A percentile compares a stretch with the other conserved stretches of the same genome.
These are phyloP conservation scores for Agrochola circellaris DNA, from an alignment of 2,888 invertebrate genomes.

Conservation along the genomic window DNA sequence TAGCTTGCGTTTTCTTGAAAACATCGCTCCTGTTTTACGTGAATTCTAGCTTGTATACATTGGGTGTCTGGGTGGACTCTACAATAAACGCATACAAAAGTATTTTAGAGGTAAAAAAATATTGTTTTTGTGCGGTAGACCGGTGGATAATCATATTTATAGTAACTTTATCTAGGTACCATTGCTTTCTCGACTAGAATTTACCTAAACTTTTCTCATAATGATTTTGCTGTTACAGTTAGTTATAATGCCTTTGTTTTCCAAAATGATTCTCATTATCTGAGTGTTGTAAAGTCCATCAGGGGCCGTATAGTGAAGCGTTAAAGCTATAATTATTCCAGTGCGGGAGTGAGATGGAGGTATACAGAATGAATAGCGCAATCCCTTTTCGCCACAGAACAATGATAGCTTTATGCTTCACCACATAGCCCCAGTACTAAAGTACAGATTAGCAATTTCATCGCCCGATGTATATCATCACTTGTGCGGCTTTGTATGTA, in stretches of 20 bases:
- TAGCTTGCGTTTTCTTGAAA: neutral
- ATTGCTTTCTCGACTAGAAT: neutral
- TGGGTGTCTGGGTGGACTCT: neutral
- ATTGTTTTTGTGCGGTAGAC: neutral
- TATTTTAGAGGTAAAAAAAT: neutral
- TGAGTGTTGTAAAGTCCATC: neutral
- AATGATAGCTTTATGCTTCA: slow-evolving; percentile 40
- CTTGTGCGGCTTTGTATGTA: slow-evolving; percentile 60
- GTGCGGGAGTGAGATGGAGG: neutral
- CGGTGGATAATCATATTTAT: neutral
- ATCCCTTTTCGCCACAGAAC: slow-evolving; percentile 33
- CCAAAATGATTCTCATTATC: neutral
- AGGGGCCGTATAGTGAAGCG: slow-evolving; percentile 3
- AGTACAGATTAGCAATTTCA: slow-evolving; percentile 61
- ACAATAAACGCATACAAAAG: neutral
- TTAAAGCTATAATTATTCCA: slow-evolving; percentile 10
- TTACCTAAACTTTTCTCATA: neutral
- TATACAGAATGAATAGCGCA: slow-evolving; percentile 29
- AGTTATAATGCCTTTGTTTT: neutral
- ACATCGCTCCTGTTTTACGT: neutral
- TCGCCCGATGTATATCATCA: slow-evolving; percentile 54
- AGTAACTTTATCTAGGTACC: neutral
- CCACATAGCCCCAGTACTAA: slow-evolving; percentile 22
- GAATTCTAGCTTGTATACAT: neutral
- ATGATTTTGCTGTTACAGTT: slow-evolving; percentile 2